These are phyloP conservation scores for Platichthys stellatus DNA, from an alignment of 2,113 vertebrate species.

Conservation along the genomic window DNA sequence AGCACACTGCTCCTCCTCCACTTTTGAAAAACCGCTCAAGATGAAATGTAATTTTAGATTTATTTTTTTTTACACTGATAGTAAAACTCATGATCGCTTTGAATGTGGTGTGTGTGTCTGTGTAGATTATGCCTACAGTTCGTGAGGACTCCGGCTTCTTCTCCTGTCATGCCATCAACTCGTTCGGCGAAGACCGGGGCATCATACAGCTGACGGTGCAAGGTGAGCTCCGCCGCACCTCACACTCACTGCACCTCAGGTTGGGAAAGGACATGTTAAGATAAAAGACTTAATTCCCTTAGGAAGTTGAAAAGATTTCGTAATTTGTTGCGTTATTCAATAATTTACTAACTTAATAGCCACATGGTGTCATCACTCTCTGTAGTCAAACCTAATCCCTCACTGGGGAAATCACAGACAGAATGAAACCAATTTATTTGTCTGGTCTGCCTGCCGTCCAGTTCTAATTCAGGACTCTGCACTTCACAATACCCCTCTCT, in stretches of 20 bases:
- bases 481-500: background rate
- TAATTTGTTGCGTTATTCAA: constrained; percentile 37
- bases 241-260: background rate
- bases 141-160: constrained; percentile 99
- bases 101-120: constrained; percentile 57
- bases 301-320: background rate
- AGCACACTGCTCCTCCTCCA: background rate
- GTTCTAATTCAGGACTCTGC: constrained; percentile 15
- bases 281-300: background rate
- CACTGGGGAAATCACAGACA: constrained; percentile 34
- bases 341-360: constrained; percentile 34
- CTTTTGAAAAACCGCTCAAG: constrained; percentile 2
- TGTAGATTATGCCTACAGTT: constrained; percentile 94
- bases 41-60: constrained; percentile 4
- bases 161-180: constrained; percentile 99
- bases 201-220: constrained; percentile 99
- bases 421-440: constrained; percentile 7
- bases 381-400: constrained; percentile 15
- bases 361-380: constrained; percentile 1
- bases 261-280: background rate
- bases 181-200: constrained; percentile 96
- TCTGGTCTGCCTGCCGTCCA: constrained; percentile 11
- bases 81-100: constrained; percentile 7
- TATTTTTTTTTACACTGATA: background rate
- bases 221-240: constrained; percentile 81